Evolutionary conservation across 2,888 invertebrate species (phyloP), one percentile per base, ranked within the genome.

Genomic region (Cerastis rubricosa): DNA sequence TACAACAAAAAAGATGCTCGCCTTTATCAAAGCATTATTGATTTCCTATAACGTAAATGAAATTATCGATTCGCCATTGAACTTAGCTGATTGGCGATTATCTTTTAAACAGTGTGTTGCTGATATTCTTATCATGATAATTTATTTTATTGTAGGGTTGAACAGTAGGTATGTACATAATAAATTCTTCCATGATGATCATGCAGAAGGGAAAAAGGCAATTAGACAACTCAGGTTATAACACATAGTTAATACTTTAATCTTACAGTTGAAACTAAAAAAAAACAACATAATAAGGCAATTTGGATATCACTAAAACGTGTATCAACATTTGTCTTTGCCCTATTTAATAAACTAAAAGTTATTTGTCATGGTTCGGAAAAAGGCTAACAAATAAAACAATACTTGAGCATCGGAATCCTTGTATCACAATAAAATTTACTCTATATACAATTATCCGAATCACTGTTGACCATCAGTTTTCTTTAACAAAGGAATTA

Each of bases 401-500:
- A 82, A 45, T n/a, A 54, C 22, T 43, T 66, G 19, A 25, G 35
- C 11, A 40, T 49, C 67, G 22, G n/a, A 68, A 65, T 75, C 43
- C 74, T 69, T 80, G 59, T 73, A 77, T 78, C 25, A 57, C 14
- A 78, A 51, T 71, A 43, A 71, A 43, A 83, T 75, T 73, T 83
- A 80, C 70, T 80, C 54, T 73, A 71, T 67, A 74, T 57, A 76
- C 35, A 79, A 59, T 29, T 14, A 17, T 61, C 1, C 0, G 19
- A 69, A 65, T 85, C 65, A 85, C 47, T 66, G 73, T 35, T 63
- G 80, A 5, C 66, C 73, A 45, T 93, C 93, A 61, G 91, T 91
- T 19, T 91, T 78, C 64, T 82, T 91, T 89, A 94, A 74, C 1
- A 81, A 65, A 2, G 47, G 49, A 5, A 94, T 40, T 0, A 94